Evolutionary conservation across 2,888 invertebrate genomes (phyloP), one percentile per base, ranked within the genome.

Genomic region (Sarcophaga caerulescens): DNA sequence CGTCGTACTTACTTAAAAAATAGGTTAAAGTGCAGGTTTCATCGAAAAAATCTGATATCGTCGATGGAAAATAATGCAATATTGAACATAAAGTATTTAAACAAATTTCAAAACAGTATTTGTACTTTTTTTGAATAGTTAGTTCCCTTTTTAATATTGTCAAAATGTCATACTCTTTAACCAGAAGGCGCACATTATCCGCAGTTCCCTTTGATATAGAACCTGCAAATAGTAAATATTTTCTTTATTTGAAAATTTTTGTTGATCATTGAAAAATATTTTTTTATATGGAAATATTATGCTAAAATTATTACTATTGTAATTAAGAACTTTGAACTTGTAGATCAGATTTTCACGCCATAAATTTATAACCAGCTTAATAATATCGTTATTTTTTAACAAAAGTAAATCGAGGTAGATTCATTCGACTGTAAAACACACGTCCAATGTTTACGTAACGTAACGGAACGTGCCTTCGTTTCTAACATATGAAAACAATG

Each of bases 41-140:
- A n/a, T 66, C 65, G n/a, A 66, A 66, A 35, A 66, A 66, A 10
- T 44, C n/a, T 44, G 65, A 66, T 35, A 66, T 66, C 19, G 65
- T 66, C n/a, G 44, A 66, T 10, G 65, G 65, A 35, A 44, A 66
- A 44, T 44, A n/a, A 21, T 35, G 44, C 10, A 66, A 66, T 66
- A 66, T 66, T n/a, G 65, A 66, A 66, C 65, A 66, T 66, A 66
- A 66, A 10, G 65, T n/a, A n/a, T 35, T 66, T 66, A 66, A 66
- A 66, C 65, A 66, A 35, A 66, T 66, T 44, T 66, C 65, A 25
- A 66, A 17, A 44, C 65, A 23, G 65, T 66, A 66, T 66, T 66
- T 66, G 65, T 66, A 35, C n/a, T 44, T 66, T 35, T n/a, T 66
- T 66, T 66, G 35, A 52, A 52, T 52, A 35, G 65, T 44, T n/a